These are phyloP conservation scores for Cecropterus lyciades DNA, from an alignment of 1,140 invertebrate species.

Conservation along the genomic window DNA sequence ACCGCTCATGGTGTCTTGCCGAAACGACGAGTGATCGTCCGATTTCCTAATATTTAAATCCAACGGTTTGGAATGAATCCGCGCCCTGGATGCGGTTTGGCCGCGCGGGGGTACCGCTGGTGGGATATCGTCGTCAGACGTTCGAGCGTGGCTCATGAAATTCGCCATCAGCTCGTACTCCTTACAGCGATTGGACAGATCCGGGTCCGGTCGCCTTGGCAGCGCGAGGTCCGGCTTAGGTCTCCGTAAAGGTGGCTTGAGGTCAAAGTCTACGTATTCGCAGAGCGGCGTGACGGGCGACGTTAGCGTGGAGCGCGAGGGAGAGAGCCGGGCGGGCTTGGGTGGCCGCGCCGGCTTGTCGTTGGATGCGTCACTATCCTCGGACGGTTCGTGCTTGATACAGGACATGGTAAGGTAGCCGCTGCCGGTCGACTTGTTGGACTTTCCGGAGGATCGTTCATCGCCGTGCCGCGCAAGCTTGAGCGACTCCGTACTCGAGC, in stretches of 20 bases:
- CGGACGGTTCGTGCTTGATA: conserved; percentile 68
- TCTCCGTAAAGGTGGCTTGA: conserved; percentile 53
- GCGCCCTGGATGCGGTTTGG: conserved; percentile 44
- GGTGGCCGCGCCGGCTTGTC: conserved; percentile 65
- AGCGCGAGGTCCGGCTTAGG: conserved; percentile 48
- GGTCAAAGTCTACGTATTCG: conserved; percentile 73
- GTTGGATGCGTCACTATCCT: conserved; percentile 68
- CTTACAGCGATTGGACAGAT: conserved; percentile 56
- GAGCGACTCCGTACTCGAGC: conserved; percentile 74
- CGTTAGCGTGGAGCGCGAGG: conserved; percentile 46
- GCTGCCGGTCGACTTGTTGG: conserved; percentile 66
- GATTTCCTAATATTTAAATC: conserved; percentile 44
- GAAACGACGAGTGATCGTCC: conserved; percentile 39
- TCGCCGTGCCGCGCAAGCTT: conserved; percentile 63
- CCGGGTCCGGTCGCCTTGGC: conserved; percentile 42
- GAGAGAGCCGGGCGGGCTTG: conserved; percentile 66
- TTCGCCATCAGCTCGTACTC: conserved; percentile 80
- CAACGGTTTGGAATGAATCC: conserved; percentile 42
- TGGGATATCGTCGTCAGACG: conserved; percentile 59
- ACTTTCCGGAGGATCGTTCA: conserved; percentile 72
- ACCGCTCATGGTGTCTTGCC: conserved; percentile 44
- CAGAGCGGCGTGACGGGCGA: conserved; percentile 47
- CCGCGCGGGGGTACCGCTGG: conserved; percentile 74
- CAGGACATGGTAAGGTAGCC: conserved; percentile 80
- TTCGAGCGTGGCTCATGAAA: conserved; percentile 68